phyloP scores from a whole-genome alignment of 2,888 invertebrate genomes.

The Boloria euphrosyne region DNA sequence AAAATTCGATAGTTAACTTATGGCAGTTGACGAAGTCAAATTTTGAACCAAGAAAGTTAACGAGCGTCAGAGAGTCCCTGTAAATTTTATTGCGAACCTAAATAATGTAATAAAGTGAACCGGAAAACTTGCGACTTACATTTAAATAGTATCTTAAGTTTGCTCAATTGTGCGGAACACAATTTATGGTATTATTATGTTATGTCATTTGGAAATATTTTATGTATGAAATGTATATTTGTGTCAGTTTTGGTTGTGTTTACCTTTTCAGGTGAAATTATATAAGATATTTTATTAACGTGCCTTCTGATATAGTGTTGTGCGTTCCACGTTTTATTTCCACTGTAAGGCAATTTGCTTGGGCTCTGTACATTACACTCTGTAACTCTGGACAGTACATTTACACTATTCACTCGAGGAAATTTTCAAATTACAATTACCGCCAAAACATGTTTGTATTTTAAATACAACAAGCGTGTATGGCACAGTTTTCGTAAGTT shows the following conservation, averaged over 20 bases:
- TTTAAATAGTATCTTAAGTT: conserved; percentile 19
- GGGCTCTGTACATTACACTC: no score
- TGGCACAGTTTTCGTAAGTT: conserved; percentile 3
- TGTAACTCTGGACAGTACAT: no score
- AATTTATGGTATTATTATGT: conserved; percentile 15
- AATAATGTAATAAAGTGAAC: conserved; percentile 31
- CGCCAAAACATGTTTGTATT: no score
- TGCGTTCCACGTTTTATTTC: no score
- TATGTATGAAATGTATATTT: conserved; percentile 5
- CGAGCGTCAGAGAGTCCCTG: conserved; percentile 14
- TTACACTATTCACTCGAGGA: no score
- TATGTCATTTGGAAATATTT: conserved; percentile 5
- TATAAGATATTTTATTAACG: no score
- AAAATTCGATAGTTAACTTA: conserved; percentile 10
- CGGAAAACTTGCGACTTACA: conserved; percentile 26
- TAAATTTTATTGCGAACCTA: conserved; percentile 27
- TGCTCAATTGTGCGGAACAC: conserved; percentile 16
- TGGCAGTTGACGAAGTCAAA: conserved; percentile 42
- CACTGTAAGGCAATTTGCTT: no score
- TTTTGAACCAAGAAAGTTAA: conserved; percentile 40
- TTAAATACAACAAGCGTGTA: not conserved
- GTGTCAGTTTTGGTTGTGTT: not conserved
- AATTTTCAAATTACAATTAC: no score
- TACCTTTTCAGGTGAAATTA: no score
- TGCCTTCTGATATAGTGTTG: no score